These are phyloP conservation scores for Zenarchopterus dispar DNA, from an alignment of 2,797 vertebrate species.

Conservation along the genomic window DNA sequence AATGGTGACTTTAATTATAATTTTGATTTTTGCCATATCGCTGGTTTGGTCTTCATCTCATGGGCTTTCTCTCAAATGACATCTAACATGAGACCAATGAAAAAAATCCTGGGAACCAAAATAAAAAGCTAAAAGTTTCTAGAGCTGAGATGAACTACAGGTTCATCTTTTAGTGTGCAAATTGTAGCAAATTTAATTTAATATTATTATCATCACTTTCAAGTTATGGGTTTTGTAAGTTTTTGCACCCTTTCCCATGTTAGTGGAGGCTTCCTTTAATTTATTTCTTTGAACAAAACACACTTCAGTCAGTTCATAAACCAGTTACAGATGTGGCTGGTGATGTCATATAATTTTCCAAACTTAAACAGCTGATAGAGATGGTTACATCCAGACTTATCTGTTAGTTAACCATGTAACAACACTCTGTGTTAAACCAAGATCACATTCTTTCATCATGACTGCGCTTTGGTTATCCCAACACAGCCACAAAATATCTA, in stretches of 20 bases:
- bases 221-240: background rate
- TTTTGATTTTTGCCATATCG: background rate
- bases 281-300: background rate
- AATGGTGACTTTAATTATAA: background rate
- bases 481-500: background rate
- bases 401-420: conserved; percentile 3
- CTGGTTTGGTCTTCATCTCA: background rate
- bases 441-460: background rate
- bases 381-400: background rate
- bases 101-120: no score
- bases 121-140: background rate
- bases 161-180: no score
- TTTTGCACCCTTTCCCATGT: background rate
- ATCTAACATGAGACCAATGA: background rate
- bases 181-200: background rate
- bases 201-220: background rate
- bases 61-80: rapidly evolving
- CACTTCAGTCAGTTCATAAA: background rate
- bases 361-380: background rate
- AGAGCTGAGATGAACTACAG: no score
- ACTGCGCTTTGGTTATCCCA: background rate
- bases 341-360: background rate
- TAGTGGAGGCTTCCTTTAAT: background rate
- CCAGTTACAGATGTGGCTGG: background rate
- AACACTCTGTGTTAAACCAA: background rate